These are phyloP conservation scores for Sylvilagus bachmani DNA, from an alignment of 2,113 vertebrate species.

Conservation along the genomic window DNA sequence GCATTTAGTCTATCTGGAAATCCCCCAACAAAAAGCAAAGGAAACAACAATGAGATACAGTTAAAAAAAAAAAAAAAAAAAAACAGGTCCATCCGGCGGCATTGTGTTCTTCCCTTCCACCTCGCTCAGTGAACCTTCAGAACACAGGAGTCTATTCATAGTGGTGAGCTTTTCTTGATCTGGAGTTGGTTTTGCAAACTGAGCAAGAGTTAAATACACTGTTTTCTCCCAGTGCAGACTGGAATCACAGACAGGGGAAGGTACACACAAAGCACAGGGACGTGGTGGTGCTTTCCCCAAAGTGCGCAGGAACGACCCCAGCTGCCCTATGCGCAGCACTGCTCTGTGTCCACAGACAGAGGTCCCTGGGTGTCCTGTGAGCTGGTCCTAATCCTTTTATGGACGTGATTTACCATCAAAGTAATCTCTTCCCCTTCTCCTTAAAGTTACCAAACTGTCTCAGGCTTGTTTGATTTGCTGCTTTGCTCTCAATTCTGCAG, in stretches of 20 bases:
- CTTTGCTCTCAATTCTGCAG: background rate
- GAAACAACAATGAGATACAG: conserved; percentile 76
- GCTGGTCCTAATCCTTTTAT: background rate
- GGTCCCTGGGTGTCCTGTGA: background rate
- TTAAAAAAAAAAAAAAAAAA: conserved; percentile 70
- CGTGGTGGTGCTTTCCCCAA: background rate
- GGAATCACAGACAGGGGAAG: background rate
- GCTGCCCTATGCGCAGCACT: too few relatives aligned
- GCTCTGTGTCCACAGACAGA: too few relatives aligned
- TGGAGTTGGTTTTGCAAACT: conserved; percentile 66
- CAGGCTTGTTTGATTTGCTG: background rate
- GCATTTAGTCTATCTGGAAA: conserved; percentile 60
- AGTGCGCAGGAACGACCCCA: background rate
- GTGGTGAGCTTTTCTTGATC: conserved; percentile 60
- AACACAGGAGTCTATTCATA: conserved; percentile 85
- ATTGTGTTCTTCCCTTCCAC: conserved; percentile 68
- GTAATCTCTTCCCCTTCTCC: background rate
- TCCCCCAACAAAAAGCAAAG: conserved; percentile 20
- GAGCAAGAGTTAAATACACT: conserved; percentile 65
- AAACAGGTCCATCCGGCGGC: conserved; percentile 81
- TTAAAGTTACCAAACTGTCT: background rate
- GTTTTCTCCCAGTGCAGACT: conserved; percentile 69
- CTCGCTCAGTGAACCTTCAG: conserved; percentile 71
- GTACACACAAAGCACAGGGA: background rate
- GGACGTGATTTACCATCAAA: background rate